A percentile compares a stretch with the other conserved stretches of the same genome.
Conservation (phyloP, 2,113 vertebrate genomes). For the Xiphophorus hellerii region DNA sequence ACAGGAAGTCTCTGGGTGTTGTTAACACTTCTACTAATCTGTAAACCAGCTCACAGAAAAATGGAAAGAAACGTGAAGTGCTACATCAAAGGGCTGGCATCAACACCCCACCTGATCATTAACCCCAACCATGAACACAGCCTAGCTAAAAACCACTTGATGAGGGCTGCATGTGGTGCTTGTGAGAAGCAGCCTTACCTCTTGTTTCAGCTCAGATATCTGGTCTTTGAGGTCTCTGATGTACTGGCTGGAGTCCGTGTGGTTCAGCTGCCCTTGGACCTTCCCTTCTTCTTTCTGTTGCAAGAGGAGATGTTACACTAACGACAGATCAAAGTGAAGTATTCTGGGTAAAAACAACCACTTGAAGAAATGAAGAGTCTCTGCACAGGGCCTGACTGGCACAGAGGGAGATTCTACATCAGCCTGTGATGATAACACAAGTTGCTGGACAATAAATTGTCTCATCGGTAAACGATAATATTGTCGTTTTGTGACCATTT, state of each 20-base stretch:
- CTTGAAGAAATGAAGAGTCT: too few species aligned
- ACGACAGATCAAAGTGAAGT: background rate
- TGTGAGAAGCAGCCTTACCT: slow-evolving; percentile 81
- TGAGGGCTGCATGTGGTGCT: background rate
- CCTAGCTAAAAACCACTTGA: background rate
- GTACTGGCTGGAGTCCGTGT: slow-evolving; percentile 95
- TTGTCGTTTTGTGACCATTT: too few species aligned
- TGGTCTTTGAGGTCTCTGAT: slow-evolving; percentile 96
- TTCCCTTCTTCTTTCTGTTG: slow-evolving; percentile 97
- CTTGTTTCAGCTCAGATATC: slow-evolving; percentile 92
- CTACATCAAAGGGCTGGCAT: slow-evolving; percentile 38
- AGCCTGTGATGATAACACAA: too few species aligned
- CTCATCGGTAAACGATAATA: too few species aligned
- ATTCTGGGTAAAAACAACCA: background rate
- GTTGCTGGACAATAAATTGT: too few species aligned
- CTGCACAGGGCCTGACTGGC: background rate
- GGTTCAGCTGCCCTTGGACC: slow-evolving; percentile 96
- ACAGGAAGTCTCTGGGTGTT: slow-evolving; percentile 82
- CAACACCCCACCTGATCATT: background rate
- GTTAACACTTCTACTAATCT: slow-evolving; percentile 75
- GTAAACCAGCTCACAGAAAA: slow-evolving; percentile 47
- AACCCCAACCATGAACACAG: background rate
- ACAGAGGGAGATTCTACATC: background rate
- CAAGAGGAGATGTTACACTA: background rate
- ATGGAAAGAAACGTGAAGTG: slow-evolving; percentile 44